phyloP scores from a whole-genome alignment of 2,888 invertebrate genomes.

The Euplagia quadripunctaria region DNA sequence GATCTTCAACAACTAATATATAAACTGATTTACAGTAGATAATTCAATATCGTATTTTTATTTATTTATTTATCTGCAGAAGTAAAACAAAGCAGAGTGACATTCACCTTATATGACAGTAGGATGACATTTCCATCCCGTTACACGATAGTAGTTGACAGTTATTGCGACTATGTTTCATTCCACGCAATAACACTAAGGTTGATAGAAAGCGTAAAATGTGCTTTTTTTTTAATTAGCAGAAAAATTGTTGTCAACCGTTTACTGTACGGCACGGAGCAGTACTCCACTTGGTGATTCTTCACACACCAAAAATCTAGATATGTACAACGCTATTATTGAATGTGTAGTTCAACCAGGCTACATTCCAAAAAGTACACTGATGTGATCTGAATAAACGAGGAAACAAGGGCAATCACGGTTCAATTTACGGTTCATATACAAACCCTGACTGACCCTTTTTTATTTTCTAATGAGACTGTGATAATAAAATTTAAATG shows the following conservation, averaged over 20 bases:
- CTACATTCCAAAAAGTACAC: too few species aligned
- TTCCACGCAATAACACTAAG: not conserved
- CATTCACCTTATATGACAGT: constrained; percentile 60
- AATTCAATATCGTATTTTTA: constrained; percentile 58
- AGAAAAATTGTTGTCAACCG: not conserved
- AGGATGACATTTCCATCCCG: constrained; percentile 43
- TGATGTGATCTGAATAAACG: too few species aligned
- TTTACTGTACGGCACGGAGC: not conserved
- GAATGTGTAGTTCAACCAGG: too few species aligned
- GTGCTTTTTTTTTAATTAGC: too few species aligned
- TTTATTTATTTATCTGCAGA: constrained; percentile 67
- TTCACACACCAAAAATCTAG: too few species aligned
- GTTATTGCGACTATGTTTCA: not conserved
- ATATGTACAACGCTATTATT: too few species aligned
- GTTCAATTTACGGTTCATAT: too few species aligned
- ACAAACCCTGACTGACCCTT: too few species aligned
- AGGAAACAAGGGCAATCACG: too few species aligned
- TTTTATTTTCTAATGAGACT: too few species aligned
- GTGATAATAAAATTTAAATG: too few species aligned
- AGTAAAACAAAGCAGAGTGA: constrained; percentile 58
- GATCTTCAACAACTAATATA: constrained; percentile 44
- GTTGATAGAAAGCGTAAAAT: too few species aligned
- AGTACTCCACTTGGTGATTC: not conserved
- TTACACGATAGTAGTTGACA: constrained; percentile 24
- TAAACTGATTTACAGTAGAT: constrained; percentile 43